Evolutionary conservation across 1,140 invertebrate species (phyloP).

Genomic region (Cephus cinctus): DNA sequence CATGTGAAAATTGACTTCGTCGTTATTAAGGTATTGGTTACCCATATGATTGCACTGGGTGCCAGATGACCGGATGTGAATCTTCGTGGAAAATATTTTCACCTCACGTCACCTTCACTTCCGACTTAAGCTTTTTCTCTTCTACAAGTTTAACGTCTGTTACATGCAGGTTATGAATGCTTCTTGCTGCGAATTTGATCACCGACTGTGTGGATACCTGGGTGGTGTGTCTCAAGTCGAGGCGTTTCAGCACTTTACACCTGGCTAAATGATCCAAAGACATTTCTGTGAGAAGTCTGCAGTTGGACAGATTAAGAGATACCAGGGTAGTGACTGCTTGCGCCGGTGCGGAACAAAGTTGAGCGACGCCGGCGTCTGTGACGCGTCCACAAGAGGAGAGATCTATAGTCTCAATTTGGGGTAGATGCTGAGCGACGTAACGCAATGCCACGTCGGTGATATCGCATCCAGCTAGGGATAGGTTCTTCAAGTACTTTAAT

Average conservation of each 20-base stretch:
- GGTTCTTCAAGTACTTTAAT: slow-evolving; percentile 71
- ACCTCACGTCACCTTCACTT: slow-evolving; percentile 25
- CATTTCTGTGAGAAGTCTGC: slow-evolving; percentile 77
- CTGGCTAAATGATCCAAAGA: slow-evolving; percentile 75
- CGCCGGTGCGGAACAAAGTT: slow-evolving; percentile 68
- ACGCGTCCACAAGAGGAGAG: slow-evolving; percentile 83
- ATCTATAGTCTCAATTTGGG: slow-evolving; percentile 72
- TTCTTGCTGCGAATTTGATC: slow-evolving; percentile 77
- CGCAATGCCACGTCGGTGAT: slow-evolving; percentile 85
- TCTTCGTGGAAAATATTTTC: too few relatives aligned
- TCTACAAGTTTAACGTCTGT: slow-evolving; percentile 74
- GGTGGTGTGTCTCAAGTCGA: slow-evolving; percentile 75
- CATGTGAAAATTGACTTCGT: not conserved
- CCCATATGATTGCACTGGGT: not conserved
- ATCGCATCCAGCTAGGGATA: slow-evolving; percentile 83
- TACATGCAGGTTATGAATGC: slow-evolving; percentile 71
- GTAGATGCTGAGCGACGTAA: slow-evolving; percentile 76
- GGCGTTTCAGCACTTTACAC: slow-evolving; percentile 63
- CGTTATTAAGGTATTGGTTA: not conserved
- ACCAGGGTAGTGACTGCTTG: slow-evolving; percentile 60
- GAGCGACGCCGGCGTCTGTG: slow-evolving; percentile 85
- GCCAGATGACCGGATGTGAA: not conserved
- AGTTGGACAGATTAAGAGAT: slow-evolving; percentile 76
- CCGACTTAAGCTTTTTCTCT: slow-evolving; percentile 36
- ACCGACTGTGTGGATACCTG: slow-evolving; percentile 76